These are phyloP conservation scores for Rosalia funebris DNA, from an alignment of 2,888 invertebrate species.

Conservation along the genomic window DNA sequence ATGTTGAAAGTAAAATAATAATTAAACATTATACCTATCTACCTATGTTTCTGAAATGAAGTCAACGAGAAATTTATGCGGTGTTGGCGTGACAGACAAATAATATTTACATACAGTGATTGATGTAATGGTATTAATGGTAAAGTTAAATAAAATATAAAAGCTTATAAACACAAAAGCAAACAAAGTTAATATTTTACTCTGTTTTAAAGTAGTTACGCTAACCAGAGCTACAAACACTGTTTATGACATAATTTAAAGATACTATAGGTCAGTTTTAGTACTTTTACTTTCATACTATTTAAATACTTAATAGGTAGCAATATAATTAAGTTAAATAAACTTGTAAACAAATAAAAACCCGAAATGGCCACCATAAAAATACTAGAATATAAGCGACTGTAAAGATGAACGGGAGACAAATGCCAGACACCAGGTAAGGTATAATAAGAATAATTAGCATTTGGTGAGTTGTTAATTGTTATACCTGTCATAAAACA, in stretches of 20 bases:
- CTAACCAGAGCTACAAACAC: conserved; percentile 63
- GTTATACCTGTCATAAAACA: conserved; percentile 58
- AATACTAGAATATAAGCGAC: conserved; percentile 46
- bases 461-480: conserved; percentile 58
- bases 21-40: too few species aligned
- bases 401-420: conserved; percentile 47
- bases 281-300: conserved; percentile 62
- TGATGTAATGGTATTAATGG: conserved; percentile 50
- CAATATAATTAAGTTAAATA: conserved; percentile 62
- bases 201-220: conserved; percentile 59
- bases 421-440: conserved; percentile 45
- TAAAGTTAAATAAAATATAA: conserved; percentile 52
- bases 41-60: too few species aligned
- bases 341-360: conserved; percentile 63
- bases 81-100: conserved; percentile 15
- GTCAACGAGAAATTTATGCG: conserved; percentile 4
- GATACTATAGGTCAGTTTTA: conserved; percentile 61
- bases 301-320: conserved; percentile 61
- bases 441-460: conserved; percentile 57
- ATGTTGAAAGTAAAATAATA: too few species aligned
- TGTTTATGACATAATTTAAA: conserved; percentile 61
- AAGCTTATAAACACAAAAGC: conserved; percentile 55
- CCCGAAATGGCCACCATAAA: conserved; percentile 58
- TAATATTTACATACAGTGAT: conserved; percentile 47
- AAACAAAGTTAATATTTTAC: conserved; percentile 58